phyloP scores from a whole-genome alignment of 2,888 invertebrate species.

The Eugnorisma glareosa region DNA sequence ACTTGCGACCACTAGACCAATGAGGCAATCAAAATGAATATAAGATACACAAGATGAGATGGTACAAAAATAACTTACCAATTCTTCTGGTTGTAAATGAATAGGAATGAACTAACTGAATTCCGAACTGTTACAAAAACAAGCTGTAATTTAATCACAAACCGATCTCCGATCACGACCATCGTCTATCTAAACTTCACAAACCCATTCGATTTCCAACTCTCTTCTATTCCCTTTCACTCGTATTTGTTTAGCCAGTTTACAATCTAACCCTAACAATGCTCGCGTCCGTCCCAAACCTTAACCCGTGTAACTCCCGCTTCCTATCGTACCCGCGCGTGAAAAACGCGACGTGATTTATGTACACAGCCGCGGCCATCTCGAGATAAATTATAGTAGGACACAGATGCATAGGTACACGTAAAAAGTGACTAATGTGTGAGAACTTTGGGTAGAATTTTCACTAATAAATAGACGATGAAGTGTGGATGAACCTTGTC shows the following conservation, averaged over 20 bases:
- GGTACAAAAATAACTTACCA: not conserved
- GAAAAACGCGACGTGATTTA: slow-evolving; percentile 86
- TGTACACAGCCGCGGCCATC: slow-evolving; percentile 82
- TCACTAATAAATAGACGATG: slow-evolving; percentile 11
- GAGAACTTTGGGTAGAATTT: slow-evolving; percentile 16
- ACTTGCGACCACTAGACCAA: too few species aligned
- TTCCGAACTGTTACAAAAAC: not conserved
- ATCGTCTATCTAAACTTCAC: not conserved
- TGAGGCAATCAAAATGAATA: too few species aligned
- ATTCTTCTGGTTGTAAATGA: not conserved
- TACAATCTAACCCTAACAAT: slow-evolving; percentile 31
- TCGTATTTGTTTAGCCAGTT: slow-evolving; percentile 11
- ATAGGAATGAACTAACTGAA: not conserved
- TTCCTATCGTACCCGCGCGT: slow-evolving; percentile 72
- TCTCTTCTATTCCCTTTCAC: not conserved
- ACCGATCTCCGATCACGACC: not conserved
- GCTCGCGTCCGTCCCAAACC: slow-evolving; percentile 32
- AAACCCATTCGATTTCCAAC: not conserved
- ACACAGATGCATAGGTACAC: slow-evolving; percentile 78
- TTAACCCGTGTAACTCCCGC: slow-evolving; percentile 62
- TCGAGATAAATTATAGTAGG: slow-evolving; percentile 84
- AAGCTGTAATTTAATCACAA: not conserved
- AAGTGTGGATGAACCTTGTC: not conserved
- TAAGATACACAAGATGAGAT: not conserved
- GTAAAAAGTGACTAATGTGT: slow-evolving; percentile 81